A percentile compares a stretch with the other conserved stretches of the same genome.
Evolutionary conservation across 2,113 vertebrate genomes (phyloP).

Genomic region (Agelaius tricolor): DNA sequence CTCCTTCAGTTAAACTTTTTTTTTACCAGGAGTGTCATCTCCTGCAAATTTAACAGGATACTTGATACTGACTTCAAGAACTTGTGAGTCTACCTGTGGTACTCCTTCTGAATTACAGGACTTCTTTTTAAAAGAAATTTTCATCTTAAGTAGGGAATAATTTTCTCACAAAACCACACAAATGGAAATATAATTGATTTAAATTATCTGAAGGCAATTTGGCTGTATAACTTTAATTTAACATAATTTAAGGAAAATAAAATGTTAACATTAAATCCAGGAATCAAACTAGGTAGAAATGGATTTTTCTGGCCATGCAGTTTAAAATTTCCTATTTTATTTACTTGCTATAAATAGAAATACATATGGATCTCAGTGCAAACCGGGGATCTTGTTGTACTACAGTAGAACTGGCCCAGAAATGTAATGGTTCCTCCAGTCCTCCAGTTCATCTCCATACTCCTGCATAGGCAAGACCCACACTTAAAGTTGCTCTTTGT

Average conservation of each 20-base stretch:
- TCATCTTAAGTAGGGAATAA: neutral
- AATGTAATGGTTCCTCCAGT: neutral
- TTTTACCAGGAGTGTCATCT: neutral
- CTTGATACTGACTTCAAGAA: neutral
- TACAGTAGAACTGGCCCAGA: neutral
- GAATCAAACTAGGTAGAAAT: neutral
- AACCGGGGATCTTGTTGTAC: neutral
- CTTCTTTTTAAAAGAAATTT: neutral
- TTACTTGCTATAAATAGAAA: neutral
- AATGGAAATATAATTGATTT: neutral
- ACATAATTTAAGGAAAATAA: neutral
- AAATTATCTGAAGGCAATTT: neutral
- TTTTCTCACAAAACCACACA: neutral
- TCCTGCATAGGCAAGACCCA: too few relatives aligned
- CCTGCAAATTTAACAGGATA: neutral
- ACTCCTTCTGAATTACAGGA: neutral
- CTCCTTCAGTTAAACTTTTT: neutral
- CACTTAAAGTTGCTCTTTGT: neutral
- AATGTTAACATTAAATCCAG: neutral
- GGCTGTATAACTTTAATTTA: neutral
- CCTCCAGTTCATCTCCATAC: neutral
- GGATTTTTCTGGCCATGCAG: neutral
- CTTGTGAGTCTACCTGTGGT: neutral
- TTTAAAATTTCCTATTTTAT: neutral
- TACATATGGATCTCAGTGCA: neutral